These are phyloP conservation scores for Pangasianodon hypophthalmus DNA, from an alignment of 2,113 vertebrate genomes.

Conservation along the genomic window DNA sequence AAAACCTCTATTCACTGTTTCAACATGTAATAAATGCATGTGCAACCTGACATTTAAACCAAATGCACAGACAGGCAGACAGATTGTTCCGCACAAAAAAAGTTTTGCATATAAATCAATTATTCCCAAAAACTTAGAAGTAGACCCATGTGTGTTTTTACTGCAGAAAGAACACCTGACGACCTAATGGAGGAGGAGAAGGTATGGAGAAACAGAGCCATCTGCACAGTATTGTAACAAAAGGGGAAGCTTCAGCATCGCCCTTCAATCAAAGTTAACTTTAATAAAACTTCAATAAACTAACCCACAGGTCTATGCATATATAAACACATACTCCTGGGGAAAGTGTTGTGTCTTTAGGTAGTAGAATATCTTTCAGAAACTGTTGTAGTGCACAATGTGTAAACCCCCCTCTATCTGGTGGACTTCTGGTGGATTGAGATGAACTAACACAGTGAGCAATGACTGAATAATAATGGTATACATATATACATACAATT, in stretches of 20 bases:
- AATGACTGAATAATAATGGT: not conserved
- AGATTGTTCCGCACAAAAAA: not conserved
- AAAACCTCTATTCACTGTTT: not conserved
- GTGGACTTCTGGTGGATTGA: not conserved
- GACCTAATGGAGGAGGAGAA: conserved; percentile 43
- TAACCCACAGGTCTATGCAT: not conserved
- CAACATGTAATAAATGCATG: not conserved
- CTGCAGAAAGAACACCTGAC: not conserved
- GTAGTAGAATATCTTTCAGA: not conserved
- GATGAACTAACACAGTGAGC: not conserved
- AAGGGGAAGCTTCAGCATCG: conserved; percentile 35
- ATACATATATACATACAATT: not conserved
- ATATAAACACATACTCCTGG: not conserved
- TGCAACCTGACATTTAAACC: not conserved
- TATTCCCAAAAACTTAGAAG: not conserved
- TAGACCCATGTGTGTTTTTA: not conserved
- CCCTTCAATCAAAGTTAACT: conserved; percentile 52
- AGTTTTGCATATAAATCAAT: not conserved
- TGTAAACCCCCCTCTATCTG: not conserved
- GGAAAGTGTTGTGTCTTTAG: not conserved
- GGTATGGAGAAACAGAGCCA: not conserved
- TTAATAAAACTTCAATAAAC: not conserved
- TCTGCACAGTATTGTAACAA: not conserved
- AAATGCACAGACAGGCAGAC: not conserved
- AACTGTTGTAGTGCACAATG: not conserved